phyloP scores from a whole-genome alignment of 2,888 invertebrate genomes.

The Scaptomyza parva region DNA sequence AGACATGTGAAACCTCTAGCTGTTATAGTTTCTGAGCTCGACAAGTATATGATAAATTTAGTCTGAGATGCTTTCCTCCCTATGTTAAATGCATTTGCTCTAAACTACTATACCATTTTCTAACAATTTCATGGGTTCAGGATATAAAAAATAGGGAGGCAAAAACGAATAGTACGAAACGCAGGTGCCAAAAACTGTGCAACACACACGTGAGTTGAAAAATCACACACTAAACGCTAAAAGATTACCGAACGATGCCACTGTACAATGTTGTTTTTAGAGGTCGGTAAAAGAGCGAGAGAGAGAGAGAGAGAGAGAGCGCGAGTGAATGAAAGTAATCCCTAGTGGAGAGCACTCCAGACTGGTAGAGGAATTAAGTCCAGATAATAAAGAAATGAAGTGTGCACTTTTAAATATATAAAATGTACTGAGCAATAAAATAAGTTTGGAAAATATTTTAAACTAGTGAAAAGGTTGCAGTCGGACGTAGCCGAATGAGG shows the following conservation, averaged over 20 bases:
- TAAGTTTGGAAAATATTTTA: too few species aligned
- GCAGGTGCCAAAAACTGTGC: conserved; percentile 73
- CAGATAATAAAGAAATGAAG: neutral
- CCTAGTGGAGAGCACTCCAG: neutral
- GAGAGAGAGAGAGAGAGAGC: neutral
- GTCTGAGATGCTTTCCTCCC: too few species aligned
- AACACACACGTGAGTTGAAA: conserved; percentile 62
- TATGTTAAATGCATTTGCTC: too few species aligned
- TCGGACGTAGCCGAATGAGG: too few species aligned
- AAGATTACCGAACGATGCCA: conserved; percentile 58
- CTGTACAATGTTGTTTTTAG: conserved; percentile 18
- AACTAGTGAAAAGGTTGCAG: too few species aligned
- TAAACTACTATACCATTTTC: too few species aligned
- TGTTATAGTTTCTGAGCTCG: too few species aligned
- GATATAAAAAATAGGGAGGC: conserved; percentile 25
- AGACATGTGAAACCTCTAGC: too few species aligned
- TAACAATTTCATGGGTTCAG: too few species aligned
- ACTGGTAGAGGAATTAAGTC: neutral
- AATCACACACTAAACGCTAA: conserved; percentile 73
- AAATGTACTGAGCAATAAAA: too few species aligned
- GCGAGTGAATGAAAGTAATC: conserved; percentile 3
- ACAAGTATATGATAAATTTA: too few species aligned
- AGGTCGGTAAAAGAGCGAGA: neutral
- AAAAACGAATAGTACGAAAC: conserved; percentile 28
- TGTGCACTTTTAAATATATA: too few species aligned